A percentile compares a stretch with the other conserved stretches of the same genome.
Conservation (phyloP, 2,113 vertebrate species). For the Poecile atricapillus region DNA sequence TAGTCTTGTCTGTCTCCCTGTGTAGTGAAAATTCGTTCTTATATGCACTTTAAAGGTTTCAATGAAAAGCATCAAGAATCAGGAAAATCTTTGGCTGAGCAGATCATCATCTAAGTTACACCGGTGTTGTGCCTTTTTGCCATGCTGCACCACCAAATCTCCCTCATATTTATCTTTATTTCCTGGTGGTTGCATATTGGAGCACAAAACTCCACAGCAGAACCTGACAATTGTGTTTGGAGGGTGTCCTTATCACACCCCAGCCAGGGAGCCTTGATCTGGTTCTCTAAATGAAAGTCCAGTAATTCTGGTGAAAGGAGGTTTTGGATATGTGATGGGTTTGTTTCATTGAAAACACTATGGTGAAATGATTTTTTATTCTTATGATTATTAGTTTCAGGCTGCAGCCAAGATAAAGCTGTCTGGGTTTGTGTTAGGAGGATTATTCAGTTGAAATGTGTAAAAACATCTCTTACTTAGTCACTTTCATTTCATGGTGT, state of each 20-base stretch:
- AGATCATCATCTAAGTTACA: background rate
- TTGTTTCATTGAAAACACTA: background rate
- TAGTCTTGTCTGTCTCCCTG: background rate
- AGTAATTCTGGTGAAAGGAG: background rate
- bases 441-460: background rate
- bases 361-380: background rate
- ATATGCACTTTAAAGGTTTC: background rate
- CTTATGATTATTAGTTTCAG: background rate
- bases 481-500: background rate
- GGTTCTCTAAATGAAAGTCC: background rate
- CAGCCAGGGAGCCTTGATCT: conserved; percentile 5
- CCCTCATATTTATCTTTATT: background rate
- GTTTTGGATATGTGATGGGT: background rate
- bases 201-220: background rate
- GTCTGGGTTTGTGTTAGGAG: background rate
- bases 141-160: background rate
- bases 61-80: background rate
- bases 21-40: background rate
- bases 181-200: background rate
- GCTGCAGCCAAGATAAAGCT: background rate
- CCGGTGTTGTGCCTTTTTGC: background rate
- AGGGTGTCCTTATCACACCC: conserved; percentile 35
- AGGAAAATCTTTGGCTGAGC: background rate
- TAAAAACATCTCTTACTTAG: background rate
- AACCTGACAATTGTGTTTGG: conserved; percentile 27